phyloP scores from a whole-genome alignment of 2,888 invertebrate species.

The Calameuta idolon region DNA sequence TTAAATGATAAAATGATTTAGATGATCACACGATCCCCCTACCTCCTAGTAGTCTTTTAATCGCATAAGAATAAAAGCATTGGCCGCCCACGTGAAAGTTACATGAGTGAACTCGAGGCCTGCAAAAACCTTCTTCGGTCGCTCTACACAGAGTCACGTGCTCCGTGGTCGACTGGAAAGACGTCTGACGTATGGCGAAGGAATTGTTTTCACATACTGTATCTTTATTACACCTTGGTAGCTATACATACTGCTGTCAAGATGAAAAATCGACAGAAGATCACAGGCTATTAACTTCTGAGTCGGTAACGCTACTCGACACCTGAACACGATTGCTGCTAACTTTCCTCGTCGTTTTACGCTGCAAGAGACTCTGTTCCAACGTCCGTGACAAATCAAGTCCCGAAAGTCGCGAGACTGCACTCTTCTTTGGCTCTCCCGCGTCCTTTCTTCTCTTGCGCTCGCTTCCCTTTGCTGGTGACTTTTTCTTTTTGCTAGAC shows the following conservation, averaged over 20 bases:
- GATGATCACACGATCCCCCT: not conserved
- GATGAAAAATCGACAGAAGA: not conserved
- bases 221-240: not conserved
- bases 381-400: constrained; percentile 32
- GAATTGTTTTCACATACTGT: not conserved
- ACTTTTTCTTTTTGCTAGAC: constrained; percentile 20
- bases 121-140: not conserved
- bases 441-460: constrained; percentile 40
- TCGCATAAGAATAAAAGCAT: not conserved
- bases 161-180: not conserved
- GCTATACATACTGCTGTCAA: not conserved
- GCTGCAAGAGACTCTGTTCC: constrained; percentile 33
- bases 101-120: not conserved
- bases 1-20: not conserved
- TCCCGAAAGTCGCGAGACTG: constrained; percentile 42
- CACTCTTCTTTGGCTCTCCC: constrained; percentile 44
- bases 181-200: not conserved
- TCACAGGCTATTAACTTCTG: not conserved
- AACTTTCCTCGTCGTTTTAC: constrained; percentile 18
- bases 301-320: not conserved
- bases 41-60: not conserved
- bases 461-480: constrained; percentile 17
- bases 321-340: not conserved
- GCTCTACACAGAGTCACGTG: not conserved
- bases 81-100: not conserved